Evolutionary conservation across 2,888 invertebrate species (phyloP).

Genomic region (Latrodectus hesperus): DNA sequence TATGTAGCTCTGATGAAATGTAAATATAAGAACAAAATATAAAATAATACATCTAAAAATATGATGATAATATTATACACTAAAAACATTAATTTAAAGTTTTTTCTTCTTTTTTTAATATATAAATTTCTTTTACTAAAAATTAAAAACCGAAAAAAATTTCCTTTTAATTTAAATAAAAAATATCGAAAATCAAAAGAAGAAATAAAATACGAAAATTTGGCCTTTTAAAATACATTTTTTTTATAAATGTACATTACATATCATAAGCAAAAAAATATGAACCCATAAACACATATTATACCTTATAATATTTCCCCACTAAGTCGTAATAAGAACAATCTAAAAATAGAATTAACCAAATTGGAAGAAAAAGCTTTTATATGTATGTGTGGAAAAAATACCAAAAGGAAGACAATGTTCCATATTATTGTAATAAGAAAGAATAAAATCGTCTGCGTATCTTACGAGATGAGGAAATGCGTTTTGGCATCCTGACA

Average conservation of each 20-base stretch:
- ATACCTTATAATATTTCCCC: neutral
- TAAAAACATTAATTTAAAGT: too few species aligned
- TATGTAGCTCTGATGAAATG: too few species aligned
- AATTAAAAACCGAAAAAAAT: too few species aligned
- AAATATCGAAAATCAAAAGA: neutral
- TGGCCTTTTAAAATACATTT: neutral
- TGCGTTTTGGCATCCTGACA: constrained; percentile 53
- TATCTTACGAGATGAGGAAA: constrained; percentile 34
- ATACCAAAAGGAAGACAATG: neutral
- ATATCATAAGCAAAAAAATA: neutral
- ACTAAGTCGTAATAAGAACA: neutral
- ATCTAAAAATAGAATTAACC: constrained; percentile 33
- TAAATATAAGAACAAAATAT: too few species aligned
- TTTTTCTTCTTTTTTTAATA: too few species aligned
- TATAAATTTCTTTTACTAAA: too few species aligned
- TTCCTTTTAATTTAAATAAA: too few species aligned
- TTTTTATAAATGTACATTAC: too few species aligned
- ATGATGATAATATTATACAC: too few species aligned
- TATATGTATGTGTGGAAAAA: constrained; percentile 7
- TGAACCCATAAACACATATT: neutral
- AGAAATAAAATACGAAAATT: neutral
- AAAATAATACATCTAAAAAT: too few species aligned
- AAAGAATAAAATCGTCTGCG: constrained; percentile 43
- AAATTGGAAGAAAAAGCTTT: constrained; percentile 19
- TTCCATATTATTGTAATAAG: constrained; percentile 34